phyloP scores from a whole-genome alignment of 2,797 vertebrate genomes.

The Pipistrellus kuhlii region DNA sequence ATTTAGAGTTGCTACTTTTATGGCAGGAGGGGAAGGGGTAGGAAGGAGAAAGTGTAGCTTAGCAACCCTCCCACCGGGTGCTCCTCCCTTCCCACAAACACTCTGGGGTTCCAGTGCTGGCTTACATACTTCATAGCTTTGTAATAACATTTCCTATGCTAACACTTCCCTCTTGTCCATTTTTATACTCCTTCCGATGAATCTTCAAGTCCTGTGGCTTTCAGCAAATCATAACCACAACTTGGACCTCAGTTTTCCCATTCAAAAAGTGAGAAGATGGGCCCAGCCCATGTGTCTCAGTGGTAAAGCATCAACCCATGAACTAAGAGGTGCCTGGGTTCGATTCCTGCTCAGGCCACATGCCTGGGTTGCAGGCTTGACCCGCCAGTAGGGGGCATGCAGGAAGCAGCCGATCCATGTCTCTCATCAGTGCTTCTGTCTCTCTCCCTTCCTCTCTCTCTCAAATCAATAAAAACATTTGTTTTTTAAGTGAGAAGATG shows the following conservation, averaged over 20 bases:
- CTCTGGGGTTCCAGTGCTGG: background rate
- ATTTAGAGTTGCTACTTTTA: conserved; percentile 42
- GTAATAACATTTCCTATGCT: background rate
- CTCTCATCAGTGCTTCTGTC: too few relatives aligned
- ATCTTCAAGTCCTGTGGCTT: background rate
- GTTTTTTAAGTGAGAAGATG: background rate
- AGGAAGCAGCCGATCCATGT: too few relatives aligned
- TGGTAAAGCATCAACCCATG: too few relatives aligned
- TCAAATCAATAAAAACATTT: too few relatives aligned
- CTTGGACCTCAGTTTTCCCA: background rate
- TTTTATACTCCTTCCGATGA: background rate
- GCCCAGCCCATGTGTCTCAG: too few relatives aligned
- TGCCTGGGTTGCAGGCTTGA: too few relatives aligned
- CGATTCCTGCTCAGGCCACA: too few relatives aligned
- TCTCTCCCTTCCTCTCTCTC: too few relatives aligned
- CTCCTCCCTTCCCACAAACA: background rate
- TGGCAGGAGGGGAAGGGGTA: background rate
- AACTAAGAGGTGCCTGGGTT: too few relatives aligned
- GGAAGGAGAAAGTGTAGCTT: background rate
- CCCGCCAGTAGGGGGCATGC: too few relatives aligned
- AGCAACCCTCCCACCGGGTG: background rate
- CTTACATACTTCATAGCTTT: background rate
- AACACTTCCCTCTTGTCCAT: background rate
- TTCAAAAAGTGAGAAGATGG: background rate
- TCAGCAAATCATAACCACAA: conserved; percentile 3